Base-by-base conservation (phyloP, 1,140 invertebrate genomes). In the Cyphomyrmex costatus region DNA sequence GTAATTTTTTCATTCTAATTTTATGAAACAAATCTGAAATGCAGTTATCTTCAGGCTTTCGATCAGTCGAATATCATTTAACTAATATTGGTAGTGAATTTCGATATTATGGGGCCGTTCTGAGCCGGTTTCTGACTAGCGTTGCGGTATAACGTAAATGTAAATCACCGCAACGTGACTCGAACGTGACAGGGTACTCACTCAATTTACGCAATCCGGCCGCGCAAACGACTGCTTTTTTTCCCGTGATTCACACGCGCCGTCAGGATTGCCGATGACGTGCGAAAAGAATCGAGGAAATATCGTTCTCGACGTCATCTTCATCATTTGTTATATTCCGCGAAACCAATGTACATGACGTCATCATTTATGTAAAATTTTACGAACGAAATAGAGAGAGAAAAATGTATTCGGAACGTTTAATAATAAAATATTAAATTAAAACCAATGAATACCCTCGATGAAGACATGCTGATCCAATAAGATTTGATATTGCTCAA, bases 61-160 rank as follows among this genome's bases (percentile, higher is more conserved):
- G 33, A 2, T 61, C 56, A 5, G 14, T 10, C 7, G 33, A 46
- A 16, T 77, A 30, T 61, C 21, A 61, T 3, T 76, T 27, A 27
- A 46, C 7, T 36, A 21, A 56, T 27, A 46, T n/a, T 46, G 33
- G 60, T 76, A 60, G 42, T 27, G 16, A 77, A 30, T 77, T 27
- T 10, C 21, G 14, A 60, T 24, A 19, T 3, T 19, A 33, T 36
- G 16, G 14, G 0, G 2, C 16, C n/a, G 27, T 19, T 66, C 16
- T 33, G 49, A 12, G 27, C 24, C 46, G 30, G 70, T 73, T 56
- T 42, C 46, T 16, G 30, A 36, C 7, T 21, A 24, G 14, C 10
- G 42, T 68, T 68, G 77, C 21, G 49, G 16, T 68, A 68, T n/a
- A n/a, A n/a, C n/a, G n/a, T n/a, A n/a, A n/a, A 80, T 5, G n/a